Base-by-base conservation (phyloP, 2,888 invertebrate species). In the Boloria euphrosyne region DNA sequence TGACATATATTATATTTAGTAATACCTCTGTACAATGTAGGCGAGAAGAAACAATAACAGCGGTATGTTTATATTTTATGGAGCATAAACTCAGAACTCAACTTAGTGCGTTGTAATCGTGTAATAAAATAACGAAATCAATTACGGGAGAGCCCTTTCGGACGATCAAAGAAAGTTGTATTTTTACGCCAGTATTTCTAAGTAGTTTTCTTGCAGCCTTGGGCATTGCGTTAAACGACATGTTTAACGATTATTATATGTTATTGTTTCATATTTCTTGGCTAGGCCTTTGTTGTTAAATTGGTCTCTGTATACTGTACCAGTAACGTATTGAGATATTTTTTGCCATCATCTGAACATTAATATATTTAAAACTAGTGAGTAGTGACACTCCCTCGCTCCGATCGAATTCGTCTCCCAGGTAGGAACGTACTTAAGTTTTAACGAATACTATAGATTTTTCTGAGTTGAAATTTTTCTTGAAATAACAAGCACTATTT, bases 71-170 rank as follows among this genome's bases (percentile, higher is more conserved):
- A 70, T 65, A 62, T 67, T 70, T 70, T 55, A 59, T 62, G 52
- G 50, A 50, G 27, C 65, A 68, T 72, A 70, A 72, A 72, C 65
- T 60, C 52, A 62, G 49, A 65, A 70, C 65, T 61, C 60, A 54
- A 14, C 63, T 68, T 70, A 53, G 62, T 57, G 66, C 63, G 53
- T 68, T 58, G 60, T 67, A 70, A 65, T 67, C 60, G 58, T 65
- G 59, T 69, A 59, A 67, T 69, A 67, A 67, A 67, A 64, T 57
- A 65, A 54, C 47, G 58, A 54, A 69, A 67, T 59, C 65, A 69
- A 69, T 69, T 65, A 69, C 57, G 54, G 51, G 13, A 50, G 46
- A 61, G 31, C 49, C 66, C 55, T 61, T 63, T 66, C 18, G 50
- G 60, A 63, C 61, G 49, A 38, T 59, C 50, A 51, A n/a, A 60